These are phyloP conservation scores for Eristalis tenax DNA, from an alignment of 2,888 invertebrate species.

Conservation along the genomic window DNA sequence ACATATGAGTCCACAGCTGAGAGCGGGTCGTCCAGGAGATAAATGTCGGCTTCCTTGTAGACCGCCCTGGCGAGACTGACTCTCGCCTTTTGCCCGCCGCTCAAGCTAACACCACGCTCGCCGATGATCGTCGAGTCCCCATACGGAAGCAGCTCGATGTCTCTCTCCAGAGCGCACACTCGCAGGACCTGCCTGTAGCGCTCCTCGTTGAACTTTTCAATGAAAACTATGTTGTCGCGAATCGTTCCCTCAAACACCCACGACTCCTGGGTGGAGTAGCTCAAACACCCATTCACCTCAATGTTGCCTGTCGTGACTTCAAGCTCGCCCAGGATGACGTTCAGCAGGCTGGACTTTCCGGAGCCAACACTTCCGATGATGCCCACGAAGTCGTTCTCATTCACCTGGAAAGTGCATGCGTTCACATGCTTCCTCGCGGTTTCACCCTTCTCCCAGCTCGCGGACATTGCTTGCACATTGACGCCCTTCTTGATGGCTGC, in stretches of 20 bases:
- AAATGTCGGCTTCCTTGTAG: slow-evolving; percentile 87
- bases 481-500: slow-evolving; percentile 43
- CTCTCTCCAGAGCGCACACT: slow-evolving; percentile 83
- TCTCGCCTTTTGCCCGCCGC: slow-evolving; percentile 88
- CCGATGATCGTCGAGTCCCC: slow-evolving; percentile 82
- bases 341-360: slow-evolving; percentile 86
- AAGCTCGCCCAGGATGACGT: slow-evolving; percentile 87
- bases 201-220: slow-evolving; percentile 84
- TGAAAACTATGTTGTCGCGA: slow-evolving; percentile 94
- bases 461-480: slow-evolving; percentile 37
- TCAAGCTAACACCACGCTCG: slow-evolving; percentile 85
- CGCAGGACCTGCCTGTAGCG: slow-evolving; percentile 80
- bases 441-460: slow-evolving; percentile 57
- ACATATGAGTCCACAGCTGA: slow-evolving; percentile 88
- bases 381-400: slow-evolving; percentile 74
- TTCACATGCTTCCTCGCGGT: slow-evolving; percentile 51
- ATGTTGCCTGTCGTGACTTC: slow-evolving; percentile 83
- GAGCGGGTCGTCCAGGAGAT: slow-evolving; percentile 88
- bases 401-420: slow-evolving; percentile 80
- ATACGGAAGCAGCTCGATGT: slow-evolving; percentile 84
- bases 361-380: slow-evolving; percentile 87
- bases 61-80: slow-evolving; percentile 87
- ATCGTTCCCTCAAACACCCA: slow-evolving; percentile 90
- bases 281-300: slow-evolving; percentile 84
- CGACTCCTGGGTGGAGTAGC: slow-evolving; percentile 89